phyloP scores from a whole-genome alignment of 2,113 vertebrate genomes.

The Plestiodon gilberti region DNA sequence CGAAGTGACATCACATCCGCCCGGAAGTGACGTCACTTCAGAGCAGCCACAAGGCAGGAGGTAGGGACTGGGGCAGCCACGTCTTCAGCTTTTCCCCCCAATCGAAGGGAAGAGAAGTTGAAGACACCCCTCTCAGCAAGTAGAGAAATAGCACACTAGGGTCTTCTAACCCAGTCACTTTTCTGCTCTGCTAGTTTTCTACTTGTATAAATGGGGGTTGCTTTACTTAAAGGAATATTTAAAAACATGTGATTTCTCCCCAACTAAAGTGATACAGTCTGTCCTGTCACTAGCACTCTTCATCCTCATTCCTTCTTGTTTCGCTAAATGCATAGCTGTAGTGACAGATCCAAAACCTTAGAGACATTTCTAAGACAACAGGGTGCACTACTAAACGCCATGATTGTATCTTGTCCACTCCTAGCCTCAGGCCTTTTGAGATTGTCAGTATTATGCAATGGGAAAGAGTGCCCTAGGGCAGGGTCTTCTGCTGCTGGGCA shows the following conservation, averaged over 20 bases:
- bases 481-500: background rate
- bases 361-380: background rate
- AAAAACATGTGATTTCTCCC: background rate
- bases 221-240: no score
- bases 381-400: background rate
- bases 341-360: background rate
- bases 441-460: no score
- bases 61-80: no score
- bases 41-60: no score
- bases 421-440: background rate
- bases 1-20: no score
- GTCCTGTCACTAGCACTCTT: background rate
- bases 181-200: background rate
- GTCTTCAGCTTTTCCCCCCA: no score
- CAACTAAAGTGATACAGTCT: background rate
- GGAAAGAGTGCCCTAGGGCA: background rate
- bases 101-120: no score
- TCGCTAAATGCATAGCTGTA: no score
- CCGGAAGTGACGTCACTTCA: no score
- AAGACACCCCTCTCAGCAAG: background rate
- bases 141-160: background rate
- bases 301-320: background rate
- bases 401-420: background rate
- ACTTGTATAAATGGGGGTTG: background rate
- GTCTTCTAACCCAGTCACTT: background rate